Base-by-base conservation (phyloP, 2,113 vertebrate species). In the Halichoeres trimaculatus region DNA sequence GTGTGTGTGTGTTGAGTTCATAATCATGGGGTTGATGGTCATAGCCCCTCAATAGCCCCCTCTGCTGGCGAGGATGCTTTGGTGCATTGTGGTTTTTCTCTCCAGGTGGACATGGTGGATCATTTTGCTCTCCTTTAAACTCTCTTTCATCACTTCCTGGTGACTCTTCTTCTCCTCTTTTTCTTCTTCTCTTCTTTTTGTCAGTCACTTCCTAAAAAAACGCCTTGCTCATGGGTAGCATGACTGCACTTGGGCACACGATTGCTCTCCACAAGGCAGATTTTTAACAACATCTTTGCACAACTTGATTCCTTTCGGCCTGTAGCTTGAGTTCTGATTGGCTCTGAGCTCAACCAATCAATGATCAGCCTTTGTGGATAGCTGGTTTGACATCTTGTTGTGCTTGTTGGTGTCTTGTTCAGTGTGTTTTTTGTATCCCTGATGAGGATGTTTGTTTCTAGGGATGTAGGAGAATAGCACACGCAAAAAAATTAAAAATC, bases 81-180 rank as follows among this genome's bases (percentile, higher is more conserved):
- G 80, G 81, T 89, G 87, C 83, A 22, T 74, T 84, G 77, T 71
- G 70, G 73, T 47, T 73, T 78, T 66, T 83, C 58, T 78, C 67
- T 78, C 38, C 43, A 66, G 72, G 63, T 83, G 76, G 83, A 88
- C 69, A 66, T 91, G 85, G 87, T 87, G 90, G 87, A 88, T 74
- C 53, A 50, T 84, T 81, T 67, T 65, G 65, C 62, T 85, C 76
- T 74, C 52, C 14, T 62, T 36, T 40, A 13, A 22, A 35, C 52
- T 52, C 65, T 48, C 19, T 36, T 60, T 10, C 19, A 35, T 67
- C 51, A 64, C 9, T 12, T 40, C 77, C 52, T 63, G 14, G 54
- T 51, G 52, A 58, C 69, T 69, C 35, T 16, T 38, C 12, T 36
- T 45, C 48, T 26, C 51, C 10, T 41, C 26, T 47, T 26, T 57